These are phyloP conservation scores for Donacobius atricapilla DNA, from an alignment of 2,113 vertebrate species.

Conservation along the genomic window DNA sequence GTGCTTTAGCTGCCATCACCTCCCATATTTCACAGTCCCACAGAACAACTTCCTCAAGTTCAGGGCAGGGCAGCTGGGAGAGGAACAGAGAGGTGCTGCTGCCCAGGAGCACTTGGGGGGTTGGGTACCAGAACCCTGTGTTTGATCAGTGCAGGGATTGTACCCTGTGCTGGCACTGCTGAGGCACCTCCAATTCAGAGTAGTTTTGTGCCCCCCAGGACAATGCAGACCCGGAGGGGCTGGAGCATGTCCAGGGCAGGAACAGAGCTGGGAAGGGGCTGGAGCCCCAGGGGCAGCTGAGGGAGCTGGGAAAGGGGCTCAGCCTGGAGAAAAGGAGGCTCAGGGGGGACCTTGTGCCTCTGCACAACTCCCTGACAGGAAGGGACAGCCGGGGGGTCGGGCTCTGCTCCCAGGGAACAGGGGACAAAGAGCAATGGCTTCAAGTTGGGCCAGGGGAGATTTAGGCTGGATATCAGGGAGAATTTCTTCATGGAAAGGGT, in stretches of 20 bases:
- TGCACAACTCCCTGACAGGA: background rate
- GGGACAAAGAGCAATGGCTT: background rate
- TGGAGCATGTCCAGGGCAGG: accelerated
- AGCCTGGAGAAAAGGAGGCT: background rate
- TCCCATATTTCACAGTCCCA: background rate
- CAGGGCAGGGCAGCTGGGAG: background rate
- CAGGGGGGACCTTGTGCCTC: background rate
- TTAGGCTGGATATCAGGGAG: background rate
- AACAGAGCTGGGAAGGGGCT: background rate
- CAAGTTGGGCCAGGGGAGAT: background rate
- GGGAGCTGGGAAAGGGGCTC: background rate
- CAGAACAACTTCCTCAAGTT: background rate
- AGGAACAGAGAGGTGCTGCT: background rate
- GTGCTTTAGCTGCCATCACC: background rate
- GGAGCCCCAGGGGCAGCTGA: background rate
- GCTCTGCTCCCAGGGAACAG: background rate
- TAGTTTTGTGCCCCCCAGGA: accelerated
- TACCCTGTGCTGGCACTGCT: background rate
- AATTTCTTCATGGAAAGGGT: background rate
- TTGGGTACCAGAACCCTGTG: background rate
- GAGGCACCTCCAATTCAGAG: accelerated
- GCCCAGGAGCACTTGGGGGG: background rate
- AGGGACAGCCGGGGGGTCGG: background rate
- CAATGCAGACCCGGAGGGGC: accelerated
- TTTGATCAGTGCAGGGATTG: background rate